These are phyloP conservation scores for Lepidonotus clava DNA, from an alignment of 2,888 invertebrate species.

Conservation along the genomic window DNA sequence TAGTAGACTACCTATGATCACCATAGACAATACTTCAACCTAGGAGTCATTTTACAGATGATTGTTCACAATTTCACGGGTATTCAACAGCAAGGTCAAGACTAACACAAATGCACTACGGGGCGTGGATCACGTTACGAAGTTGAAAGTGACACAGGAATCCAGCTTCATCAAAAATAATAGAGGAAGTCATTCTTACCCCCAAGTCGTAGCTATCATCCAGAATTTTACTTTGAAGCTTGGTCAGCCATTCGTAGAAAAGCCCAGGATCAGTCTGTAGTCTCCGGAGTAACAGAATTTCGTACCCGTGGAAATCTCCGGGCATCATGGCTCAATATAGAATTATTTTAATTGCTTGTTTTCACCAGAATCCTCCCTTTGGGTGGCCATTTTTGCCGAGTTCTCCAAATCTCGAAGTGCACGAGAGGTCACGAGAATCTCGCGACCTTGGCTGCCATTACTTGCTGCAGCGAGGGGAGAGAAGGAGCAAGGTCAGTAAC, in stretches of 20 bases:
- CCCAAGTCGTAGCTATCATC: constrained; percentile 65
- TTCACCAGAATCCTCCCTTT: constrained; percentile 12
- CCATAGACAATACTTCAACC: too few species aligned
- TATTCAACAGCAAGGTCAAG: too few species aligned
- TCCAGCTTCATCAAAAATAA: too few species aligned
- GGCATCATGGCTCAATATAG: constrained; percentile 33
- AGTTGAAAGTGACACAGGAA: too few species aligned
- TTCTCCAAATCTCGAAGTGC: neutral
- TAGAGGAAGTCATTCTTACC: constrained; percentile 59
- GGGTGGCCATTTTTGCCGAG: constrained; percentile 41
- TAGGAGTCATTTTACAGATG: too few species aligned
- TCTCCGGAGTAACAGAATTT: constrained; percentile 77
- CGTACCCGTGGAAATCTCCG: constrained; percentile 76
- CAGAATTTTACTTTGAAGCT: constrained; percentile 64
- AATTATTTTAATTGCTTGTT: constrained; percentile 12
- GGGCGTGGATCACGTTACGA: too few species aligned
- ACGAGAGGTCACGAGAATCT: constrained; percentile 46
- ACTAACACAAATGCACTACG: too few species aligned
- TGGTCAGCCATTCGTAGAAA: constrained; percentile 75
- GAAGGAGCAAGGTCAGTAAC: constrained; percentile 38
- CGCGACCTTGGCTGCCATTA: constrained; percentile 55
- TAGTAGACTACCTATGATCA: too few species aligned
- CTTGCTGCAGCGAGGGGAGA: neutral
- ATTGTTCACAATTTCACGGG: too few species aligned
- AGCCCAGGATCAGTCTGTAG: constrained; percentile 74